These are phyloP conservation scores for Gasterosteus nipponicus DNA, from an alignment of 2,113 vertebrate species.

Conservation along the genomic window DNA sequence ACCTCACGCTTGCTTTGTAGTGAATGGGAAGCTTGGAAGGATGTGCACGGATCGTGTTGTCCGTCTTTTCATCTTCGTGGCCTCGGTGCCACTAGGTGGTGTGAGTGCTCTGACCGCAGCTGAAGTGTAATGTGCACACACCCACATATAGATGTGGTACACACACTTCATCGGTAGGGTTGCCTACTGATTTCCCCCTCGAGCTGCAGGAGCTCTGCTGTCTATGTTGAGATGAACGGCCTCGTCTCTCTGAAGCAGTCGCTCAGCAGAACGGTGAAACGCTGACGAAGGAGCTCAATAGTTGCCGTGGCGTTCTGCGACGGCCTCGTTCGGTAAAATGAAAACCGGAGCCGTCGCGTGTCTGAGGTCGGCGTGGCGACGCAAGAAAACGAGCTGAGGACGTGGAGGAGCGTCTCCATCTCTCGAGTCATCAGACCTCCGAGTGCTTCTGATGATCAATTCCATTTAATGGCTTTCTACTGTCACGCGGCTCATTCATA, in stretches of 20 bases:
- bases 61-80: neutral
- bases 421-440: neutral
- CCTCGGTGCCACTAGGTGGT: conserved; percentile 71
- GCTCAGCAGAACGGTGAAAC: conserved; percentile 23
- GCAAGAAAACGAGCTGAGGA: neutral
- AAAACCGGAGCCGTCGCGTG: conserved; percentile 8
- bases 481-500: neutral
- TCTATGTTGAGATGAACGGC: conserved; percentile 49
- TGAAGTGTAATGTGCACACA: conserved; percentile 21
- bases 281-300: conserved; percentile 45
- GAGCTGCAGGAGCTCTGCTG: conserved; percentile 44
- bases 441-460: conserved; percentile 7
- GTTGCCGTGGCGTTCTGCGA: conserved; percentile 41
- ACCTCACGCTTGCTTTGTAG: neutral
- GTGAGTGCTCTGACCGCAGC: conserved; percentile 56
- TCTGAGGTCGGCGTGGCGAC: neutral
- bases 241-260: conserved; percentile 20
- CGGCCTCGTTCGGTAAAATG: neutral
- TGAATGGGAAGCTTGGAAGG: neutral
- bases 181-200: conserved; percentile 60
- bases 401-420: neutral
- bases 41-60: neutral
- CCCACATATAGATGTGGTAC: conserved; percentile 13
- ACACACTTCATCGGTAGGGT: conserved; percentile 45
- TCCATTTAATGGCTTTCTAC: conserved; percentile 5